Evolutionary conservation across 2,888 invertebrate genomes (phyloP), one percentile per base, ranked within the genome.

Genomic region (Branchellion lobata): DNA sequence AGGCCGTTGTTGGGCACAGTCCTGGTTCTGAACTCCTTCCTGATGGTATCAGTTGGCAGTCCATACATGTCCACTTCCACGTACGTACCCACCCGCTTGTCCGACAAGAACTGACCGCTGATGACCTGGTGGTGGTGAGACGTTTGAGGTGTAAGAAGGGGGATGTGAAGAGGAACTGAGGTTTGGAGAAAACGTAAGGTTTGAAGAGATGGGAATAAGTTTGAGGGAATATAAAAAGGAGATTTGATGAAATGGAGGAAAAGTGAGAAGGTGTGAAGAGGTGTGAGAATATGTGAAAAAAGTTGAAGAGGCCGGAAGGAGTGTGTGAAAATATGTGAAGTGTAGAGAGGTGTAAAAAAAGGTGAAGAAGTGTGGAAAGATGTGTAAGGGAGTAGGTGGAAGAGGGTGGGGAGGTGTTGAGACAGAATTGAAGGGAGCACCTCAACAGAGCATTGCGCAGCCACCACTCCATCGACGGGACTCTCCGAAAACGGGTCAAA

Each of bases 401-500:
- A n/a, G n/a, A n/a, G n/a, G n/a, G n/a, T n/a, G n/a, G n/a, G n/a
- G n/a, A n/a, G n/a, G n/a, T n/a, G n/a, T n/a, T n/a, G n/a, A n/a
- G n/a, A n/a, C n/a, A n/a, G n/a, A n/a, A n/a, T n/a, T n/a, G n/a
- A n/a, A n/a, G n/a, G n/a, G n/a, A n/a, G n/a, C 5, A 94, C 94
- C 91, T 96, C 93, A 18, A 99, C 97, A 80, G 95, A 92, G 87
- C 98, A 99, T 87, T 95, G 94, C 0, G 97, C 98, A 0, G 99
- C 99, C 85, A 99, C 99, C 0, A 99, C 98, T 82, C 99, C 99
- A 86, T 99, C 99, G 0, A 99, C 98, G 0, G 99, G 97, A 76
- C 96, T 94, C 89, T 99, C 99, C 0, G 98, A 97, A 88, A 99
- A 99, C 0, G 99, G 99, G 89, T 99, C 99, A 88, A 99, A 99